Evolutionary conservation across 1,140 invertebrate species (phyloP), one percentile per base, ranked within the genome.

Genomic region (Megalonaias nervosa): DNA sequence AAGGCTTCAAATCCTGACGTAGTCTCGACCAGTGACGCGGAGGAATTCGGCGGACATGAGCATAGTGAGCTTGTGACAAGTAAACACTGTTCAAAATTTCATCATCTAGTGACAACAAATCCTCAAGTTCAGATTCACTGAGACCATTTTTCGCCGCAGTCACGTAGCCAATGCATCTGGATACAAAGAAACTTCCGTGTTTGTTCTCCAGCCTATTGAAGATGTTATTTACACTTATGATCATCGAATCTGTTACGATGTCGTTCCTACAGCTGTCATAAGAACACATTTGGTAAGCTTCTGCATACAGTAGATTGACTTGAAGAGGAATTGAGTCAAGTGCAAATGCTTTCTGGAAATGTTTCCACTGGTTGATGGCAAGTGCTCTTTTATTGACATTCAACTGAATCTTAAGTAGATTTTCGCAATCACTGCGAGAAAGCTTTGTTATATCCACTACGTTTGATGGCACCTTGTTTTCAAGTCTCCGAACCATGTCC

Each of bases 1-100:
- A 99, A 88, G 98, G 97, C 0, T 97, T 96, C 48, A 99, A 92
- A 92, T 99, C 97, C 85, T 97, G 97, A 55, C 97, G 92, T 59
- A 90, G 69, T 4, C 77, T 68, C 17, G 82, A 69, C 81, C 84
- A 85, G 15, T 87, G 67, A 16, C 77, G 72, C 16, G 84, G 75
- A 5, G 88, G 88, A 60, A 89, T 79, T 57, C 87, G 73, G 26
- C 86, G 66, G 2, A 87, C 70, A 48, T 81, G 74, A 14, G 83
- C 84, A 70, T 85, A 69, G 71, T 66, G 69, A 62, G 66, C 73
- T 21, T 77, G 79, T 12, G 14, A 23, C 15, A 72, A 69, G 66
- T 75, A 84, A 3, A 89, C 62, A 23, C 68, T 60, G 58, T 86
- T 84, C 26, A 90, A 75, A 2, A 89, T 78, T n/a, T 83, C 79